Percentiles rank a stretch among this genome's conserved stretches.
phyloP scores from a whole-genome alignment of 2,113 vertebrate genomes.

The Hyla sarda region DNA sequence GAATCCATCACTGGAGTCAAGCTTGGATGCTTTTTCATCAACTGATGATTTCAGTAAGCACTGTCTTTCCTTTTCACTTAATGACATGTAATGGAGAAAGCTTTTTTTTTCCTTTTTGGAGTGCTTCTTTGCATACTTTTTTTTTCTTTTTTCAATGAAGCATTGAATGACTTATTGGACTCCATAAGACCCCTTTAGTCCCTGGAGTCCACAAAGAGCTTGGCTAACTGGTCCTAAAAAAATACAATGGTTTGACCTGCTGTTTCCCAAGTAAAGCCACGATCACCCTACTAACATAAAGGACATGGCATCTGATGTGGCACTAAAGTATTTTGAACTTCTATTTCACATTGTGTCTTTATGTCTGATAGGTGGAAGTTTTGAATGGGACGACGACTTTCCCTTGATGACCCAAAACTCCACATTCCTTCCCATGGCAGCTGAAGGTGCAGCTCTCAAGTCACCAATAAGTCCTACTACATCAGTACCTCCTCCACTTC shows the following conservation, averaged over 20 bases:
- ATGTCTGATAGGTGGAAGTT: conserved; percentile 75
- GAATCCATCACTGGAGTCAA: conserved; percentile 61
- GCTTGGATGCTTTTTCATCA: conserved; percentile 68
- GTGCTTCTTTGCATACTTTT: no score
- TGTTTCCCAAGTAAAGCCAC: not conserved
- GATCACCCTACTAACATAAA: not conserved
- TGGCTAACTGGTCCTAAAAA: not conserved
- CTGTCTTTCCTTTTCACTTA: not conserved
- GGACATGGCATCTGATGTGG: no score
- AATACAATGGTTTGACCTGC: not conserved
- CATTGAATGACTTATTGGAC: no score
- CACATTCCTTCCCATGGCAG: conserved; percentile 60
- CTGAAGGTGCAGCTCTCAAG: conserved; percentile 44
- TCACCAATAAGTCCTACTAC: conserved; percentile 47
- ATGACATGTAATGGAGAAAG: no score
- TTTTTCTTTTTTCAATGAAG: no score
- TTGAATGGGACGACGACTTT: conserved; percentile 84
- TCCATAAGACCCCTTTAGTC: no score
- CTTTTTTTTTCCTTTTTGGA: no score
- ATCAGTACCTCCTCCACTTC: conserved; percentile 59
- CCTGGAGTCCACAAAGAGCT: no score
- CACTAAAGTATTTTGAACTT: not conserved
- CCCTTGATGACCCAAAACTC: conserved; percentile 69
- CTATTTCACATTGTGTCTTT: not conserved
- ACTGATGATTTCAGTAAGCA: conserved; percentile 68